Evolutionary conservation across 37 sponge, comb jelly and placozoan species (phyloP), one percentile per base, ranked within the genome.

Genomic region (Amphimedon queenslandica): DNA sequence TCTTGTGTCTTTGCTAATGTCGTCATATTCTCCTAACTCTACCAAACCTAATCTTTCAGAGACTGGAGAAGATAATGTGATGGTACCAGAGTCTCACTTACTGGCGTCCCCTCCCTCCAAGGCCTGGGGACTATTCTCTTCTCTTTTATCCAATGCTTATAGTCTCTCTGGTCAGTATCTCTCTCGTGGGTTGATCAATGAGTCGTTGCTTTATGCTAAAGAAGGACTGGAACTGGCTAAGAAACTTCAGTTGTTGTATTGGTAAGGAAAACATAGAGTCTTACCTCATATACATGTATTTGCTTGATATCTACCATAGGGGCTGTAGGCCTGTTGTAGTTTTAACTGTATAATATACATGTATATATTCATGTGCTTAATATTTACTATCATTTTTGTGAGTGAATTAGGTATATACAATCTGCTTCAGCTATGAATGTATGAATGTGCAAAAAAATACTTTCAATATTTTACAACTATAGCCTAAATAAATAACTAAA

Each of bases 151-250:
- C 8, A 18, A 8, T 47, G 13, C 13, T 47, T 13, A 47, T 47
- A 47, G 53, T 18, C 13, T 47, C 8, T 47, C 53, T 18, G 13
- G 13, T 18, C 70, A 2, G 1, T 40, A 3, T 40, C 43, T 38
- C 27, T 18, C 24, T 29, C 23, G 16, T 6, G 40, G n/a, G 39
- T 20, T 25, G 43, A 11, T 1, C 27, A 25, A 36, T 23, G 13
- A 73, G 72, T 78, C 79, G 0, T 23, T 58, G 64, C 55, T 66
- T 64, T 78, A 84, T 57, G 72, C 73, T 66, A 77, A 67, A 64
- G 84, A 84, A 27, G 84, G 84, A 0, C 67, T 60, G 29, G 66
- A 64, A 64, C 51, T 84, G 57, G 73, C 84, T 65, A 77, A 57
- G 47, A 56, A 30, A 40, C 10, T 77, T 28, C 58, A 36, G 39